These are phyloP conservation scores for Neosilurus hyrtlii DNA, from an alignment of 2,797 vertebrate species.

Conservation along the genomic window DNA sequence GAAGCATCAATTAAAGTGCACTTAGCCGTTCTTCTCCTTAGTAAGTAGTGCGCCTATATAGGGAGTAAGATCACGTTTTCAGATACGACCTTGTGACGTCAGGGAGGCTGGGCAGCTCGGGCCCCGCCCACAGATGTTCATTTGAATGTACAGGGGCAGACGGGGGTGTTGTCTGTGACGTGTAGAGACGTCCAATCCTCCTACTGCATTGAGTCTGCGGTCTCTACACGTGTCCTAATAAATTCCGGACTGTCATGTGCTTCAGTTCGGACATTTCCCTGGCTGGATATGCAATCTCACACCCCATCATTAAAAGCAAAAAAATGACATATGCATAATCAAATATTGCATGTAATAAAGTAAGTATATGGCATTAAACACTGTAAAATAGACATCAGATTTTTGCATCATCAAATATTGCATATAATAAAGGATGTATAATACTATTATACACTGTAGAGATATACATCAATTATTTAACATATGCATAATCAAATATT, in stretches of 20 bases:
- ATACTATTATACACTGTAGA: too few relatives aligned
- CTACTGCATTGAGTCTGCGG: not conserved
- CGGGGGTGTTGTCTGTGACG: conserved; percentile 20
- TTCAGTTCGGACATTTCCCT: not conserved
- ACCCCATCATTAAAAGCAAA: too few relatives aligned
- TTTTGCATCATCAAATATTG: too few relatives aligned
- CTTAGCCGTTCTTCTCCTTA: too few relatives aligned
- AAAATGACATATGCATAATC: too few relatives aligned
- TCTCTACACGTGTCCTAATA: too few relatives aligned
- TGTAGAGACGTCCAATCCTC: not conserved
- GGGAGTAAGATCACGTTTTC: not conserved
- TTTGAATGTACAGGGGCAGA: conserved; percentile 6
- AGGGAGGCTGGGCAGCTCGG: not conserved
- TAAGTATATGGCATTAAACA: too few relatives aligned
- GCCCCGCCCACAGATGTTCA: not conserved
- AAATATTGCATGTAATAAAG: too few relatives aligned
- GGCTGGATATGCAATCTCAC: not conserved
- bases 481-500: too few relatives aligned
- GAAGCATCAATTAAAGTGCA: not conserved
- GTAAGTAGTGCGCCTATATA: not conserved
- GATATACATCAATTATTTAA: too few relatives aligned
- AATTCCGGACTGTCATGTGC: not conserved
- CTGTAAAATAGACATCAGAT: too few relatives aligned
- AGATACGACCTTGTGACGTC: not conserved
- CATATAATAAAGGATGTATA: too few relatives aligned